Evolutionary conservation across 2,113 vertebrate species (phyloP), one percentile per base, ranked within the genome.

Genomic region (Corythaixoides concolor): DNA sequence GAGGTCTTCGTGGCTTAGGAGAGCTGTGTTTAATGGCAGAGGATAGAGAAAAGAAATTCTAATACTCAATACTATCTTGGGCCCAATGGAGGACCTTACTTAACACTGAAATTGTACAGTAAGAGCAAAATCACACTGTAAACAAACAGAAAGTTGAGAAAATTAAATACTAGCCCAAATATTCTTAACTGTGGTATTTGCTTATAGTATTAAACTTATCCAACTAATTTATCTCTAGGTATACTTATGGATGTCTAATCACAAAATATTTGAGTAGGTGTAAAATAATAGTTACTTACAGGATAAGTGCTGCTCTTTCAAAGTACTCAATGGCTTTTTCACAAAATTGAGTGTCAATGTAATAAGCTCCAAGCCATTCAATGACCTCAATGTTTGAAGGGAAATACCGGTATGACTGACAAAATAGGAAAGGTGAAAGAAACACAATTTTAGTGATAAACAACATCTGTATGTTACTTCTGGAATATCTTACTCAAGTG

Each of bases 271-370:
- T 91, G 41, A 96, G 24, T 92, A 87, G 85, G 81, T 32, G 86
- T 60, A 92, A 91, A 97, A 93, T 19, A 84, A 50, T 35, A 78
- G 93, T 94, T 88, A 99, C 99, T 99, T 98, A 99, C 99, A 99
- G 99, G 97, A 99, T 99, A 66, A 99, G 99, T 20, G 98, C 98
- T 86, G 99, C 99, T 98, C 99, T 99, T 96, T 99, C 99, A 97
- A 99, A 99, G 97, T 99, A 99, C 94, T 99, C 99, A 97, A 99
- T 99, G 92, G 99, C 99, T 98, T 99, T 99, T 97, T 99, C 99
- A 98, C 98, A 99, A 98, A 99, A 99, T 96, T 99, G 99, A 5
- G 98, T 99, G 93, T 99, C 99, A 83, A 99, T 99, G 97, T 99
- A 99, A 95, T 99, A 99, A 4, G 98, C 99, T 78, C 99, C 99